phyloP scores from a whole-genome alignment of 2,888 invertebrate genomes.

The Drosophila helvetica region DNA sequence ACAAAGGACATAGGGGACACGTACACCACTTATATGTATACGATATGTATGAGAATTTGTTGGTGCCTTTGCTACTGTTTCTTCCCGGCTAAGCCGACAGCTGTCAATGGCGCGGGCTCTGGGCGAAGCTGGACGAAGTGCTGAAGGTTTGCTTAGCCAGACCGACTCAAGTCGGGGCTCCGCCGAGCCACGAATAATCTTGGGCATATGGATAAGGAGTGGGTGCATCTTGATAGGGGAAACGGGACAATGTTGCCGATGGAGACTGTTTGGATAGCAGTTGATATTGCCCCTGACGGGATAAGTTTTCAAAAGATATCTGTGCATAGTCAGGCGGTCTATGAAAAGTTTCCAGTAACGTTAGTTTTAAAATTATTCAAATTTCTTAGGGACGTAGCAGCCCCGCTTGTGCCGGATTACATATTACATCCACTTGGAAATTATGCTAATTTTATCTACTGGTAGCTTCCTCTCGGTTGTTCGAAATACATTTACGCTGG shows the following conservation, averaged over 20 bases:
- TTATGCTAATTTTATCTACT: too few relatives aligned
- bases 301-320: not conserved
- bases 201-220: conserved; percentile 40
- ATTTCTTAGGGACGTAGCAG: not conserved
- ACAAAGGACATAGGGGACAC: conserved; percentile 16
- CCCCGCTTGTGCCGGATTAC: too few relatives aligned
- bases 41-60: conserved; percentile 26
- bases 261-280: conserved; percentile 22
- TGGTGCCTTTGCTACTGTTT: conserved; percentile 12
- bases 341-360: not conserved
- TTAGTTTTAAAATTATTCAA: not conserved
- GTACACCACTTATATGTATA: not conserved
- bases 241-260: conserved; percentile 18
- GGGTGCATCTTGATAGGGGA: conserved; percentile 18
- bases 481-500: too few relatives aligned
- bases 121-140: conserved; percentile 25
- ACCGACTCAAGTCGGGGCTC: conserved; percentile 21
- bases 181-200: conserved; percentile 32
- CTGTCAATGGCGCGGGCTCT: conserved; percentile 44
- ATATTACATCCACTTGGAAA: too few relatives aligned
- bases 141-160: conserved; percentile 35
- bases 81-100: conserved; percentile 40
- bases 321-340: not conserved
- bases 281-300: conserved; percentile 1
- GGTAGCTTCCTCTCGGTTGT: too few relatives aligned